phyloP scores from a whole-genome alignment of 2,888 invertebrate genomes.

The Lepidocyrtinus sp. region DNA sequence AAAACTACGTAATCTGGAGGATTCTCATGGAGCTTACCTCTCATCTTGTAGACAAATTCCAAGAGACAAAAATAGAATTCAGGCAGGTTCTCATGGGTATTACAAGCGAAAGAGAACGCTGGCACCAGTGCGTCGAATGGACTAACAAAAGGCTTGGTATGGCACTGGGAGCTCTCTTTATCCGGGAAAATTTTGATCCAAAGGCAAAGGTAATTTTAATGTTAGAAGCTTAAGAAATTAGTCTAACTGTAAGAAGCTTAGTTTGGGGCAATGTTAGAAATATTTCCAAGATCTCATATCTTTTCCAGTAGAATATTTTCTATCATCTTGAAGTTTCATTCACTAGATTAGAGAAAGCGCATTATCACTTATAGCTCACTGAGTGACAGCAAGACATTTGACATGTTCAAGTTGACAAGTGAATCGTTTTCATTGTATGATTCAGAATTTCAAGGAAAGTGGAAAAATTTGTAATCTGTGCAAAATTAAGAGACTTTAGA shows the following conservation, averaged over 20 bases:
- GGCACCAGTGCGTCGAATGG: slow-evolving; percentile 87
- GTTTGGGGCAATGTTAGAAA: slow-evolving; percentile 13
- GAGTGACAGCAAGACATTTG: too few relatives aligned
- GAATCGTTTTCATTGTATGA: too few relatives aligned
- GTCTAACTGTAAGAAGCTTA: background rate
- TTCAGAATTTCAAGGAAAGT: too few relatives aligned
- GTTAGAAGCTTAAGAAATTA: background rate
- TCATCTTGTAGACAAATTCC: slow-evolving; percentile 85
- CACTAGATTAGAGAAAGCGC: too few relatives aligned
- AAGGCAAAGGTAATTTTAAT: slow-evolving; percentile 80
- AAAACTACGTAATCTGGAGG: slow-evolving; percentile 86
- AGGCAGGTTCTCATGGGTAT: slow-evolving; percentile 81
- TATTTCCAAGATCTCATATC: too few relatives aligned
- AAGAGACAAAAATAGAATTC: slow-evolving; percentile 82
- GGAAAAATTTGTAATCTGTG: too few relatives aligned
- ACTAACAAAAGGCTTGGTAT: slow-evolving; percentile 90
- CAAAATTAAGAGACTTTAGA: too few relatives aligned
- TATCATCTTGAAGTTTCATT: too few relatives aligned
- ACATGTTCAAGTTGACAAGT: too few relatives aligned
- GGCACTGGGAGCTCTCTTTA: slow-evolving; percentile 89
- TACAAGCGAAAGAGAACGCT: slow-evolving; percentile 81
- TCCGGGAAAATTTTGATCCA: slow-evolving; percentile 87
- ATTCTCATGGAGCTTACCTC: slow-evolving; percentile 82
- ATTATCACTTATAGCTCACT: too few relatives aligned
- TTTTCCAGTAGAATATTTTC: too few relatives aligned